These are phyloP conservation scores for Lochmaea capreae DNA, from an alignment of 2,888 invertebrate species.

Conservation along the genomic window DNA sequence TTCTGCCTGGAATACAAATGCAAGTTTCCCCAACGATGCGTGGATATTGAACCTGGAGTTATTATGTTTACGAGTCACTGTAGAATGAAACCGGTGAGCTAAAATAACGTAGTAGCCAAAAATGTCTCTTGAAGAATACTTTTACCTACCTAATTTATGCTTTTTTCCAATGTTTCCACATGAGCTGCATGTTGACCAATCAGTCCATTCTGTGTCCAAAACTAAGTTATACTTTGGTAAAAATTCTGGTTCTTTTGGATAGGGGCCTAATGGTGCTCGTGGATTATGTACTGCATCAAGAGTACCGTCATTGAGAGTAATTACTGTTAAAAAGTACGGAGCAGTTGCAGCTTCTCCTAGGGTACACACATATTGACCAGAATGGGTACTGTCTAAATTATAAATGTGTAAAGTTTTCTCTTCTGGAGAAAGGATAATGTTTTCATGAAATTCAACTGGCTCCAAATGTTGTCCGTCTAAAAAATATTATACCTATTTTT, in stretches of 20 bases:
- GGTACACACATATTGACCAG: slow-evolving; percentile 71
- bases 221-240: slow-evolving; percentile 60
- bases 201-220: slow-evolving; percentile 71
- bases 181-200: slow-evolving; percentile 75
- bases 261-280: slow-evolving; percentile 56
- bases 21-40: too few species aligned
- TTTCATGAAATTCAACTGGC: slow-evolving; percentile 64
- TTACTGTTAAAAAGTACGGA: slow-evolving; percentile 69
- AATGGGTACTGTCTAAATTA: slow-evolving; percentile 66
- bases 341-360: slow-evolving; percentile 64
- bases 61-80: too few species aligned
- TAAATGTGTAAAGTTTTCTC: slow-evolving; percentile 68
- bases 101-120: too few species aligned
- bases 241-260: slow-evolving; percentile 56
- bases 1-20: too few species aligned
- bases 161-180: slow-evolving; percentile 72
- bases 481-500: not conserved
- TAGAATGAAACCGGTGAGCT: too few species aligned
- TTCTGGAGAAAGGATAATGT: slow-evolving; percentile 63
- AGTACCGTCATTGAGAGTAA: slow-evolving; percentile 62
- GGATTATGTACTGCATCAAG: slow-evolving; percentile 54
- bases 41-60: too few species aligned
- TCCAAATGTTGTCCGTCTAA: slow-evolving; percentile 52
- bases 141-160: slow-evolving; percentile 67
- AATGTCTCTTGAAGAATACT: too few species aligned